A percentile compares a stretch with the other conserved stretches of the same genome.
Evolutionary conservation across 2,113 vertebrate species (phyloP).

Genomic region (Dissostichus mawsoni): DNA sequence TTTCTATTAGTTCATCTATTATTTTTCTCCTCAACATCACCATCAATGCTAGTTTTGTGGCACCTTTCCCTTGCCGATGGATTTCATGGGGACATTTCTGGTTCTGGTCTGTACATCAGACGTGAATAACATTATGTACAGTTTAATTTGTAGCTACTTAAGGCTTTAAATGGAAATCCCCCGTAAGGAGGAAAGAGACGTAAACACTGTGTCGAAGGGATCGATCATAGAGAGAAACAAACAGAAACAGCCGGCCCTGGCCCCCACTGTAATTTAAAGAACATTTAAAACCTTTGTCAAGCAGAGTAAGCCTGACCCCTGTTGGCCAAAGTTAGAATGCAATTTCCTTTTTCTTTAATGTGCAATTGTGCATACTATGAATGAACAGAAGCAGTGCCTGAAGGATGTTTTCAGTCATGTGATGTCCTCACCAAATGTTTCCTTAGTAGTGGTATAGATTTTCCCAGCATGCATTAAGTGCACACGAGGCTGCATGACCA

Average conservation of each 20-base stretch:
- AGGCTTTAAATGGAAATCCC: not conserved
- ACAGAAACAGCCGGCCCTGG: conserved; percentile 20
- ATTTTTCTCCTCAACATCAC: conserved; percentile 7
- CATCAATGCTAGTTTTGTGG: not conserved
- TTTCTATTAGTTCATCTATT: conserved; percentile 19
- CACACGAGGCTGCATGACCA: not conserved
- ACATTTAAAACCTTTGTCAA: not conserved
- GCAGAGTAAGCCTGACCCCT: conserved; percentile 63
- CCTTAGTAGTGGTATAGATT: not conserved
- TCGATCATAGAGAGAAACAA: conserved; percentile 34
- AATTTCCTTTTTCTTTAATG: not conserved
- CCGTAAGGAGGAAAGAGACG: not conserved
- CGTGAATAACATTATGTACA: not conserved
- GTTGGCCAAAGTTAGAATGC: conserved; percentile 4
- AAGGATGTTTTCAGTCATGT: not conserved
- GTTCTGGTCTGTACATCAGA: not conserved
- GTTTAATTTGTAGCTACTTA: conserved; percentile 1
- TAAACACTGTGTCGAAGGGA: conserved; percentile 19
- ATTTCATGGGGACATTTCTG: not conserved
- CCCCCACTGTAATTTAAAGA: conserved; percentile 8
- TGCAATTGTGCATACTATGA: conserved; percentile 1
- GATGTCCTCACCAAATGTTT: not conserved
- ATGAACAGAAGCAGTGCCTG: not conserved
- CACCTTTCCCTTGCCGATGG: not conserved
- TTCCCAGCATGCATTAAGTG: not conserved